Evolutionary conservation across 2,888 invertebrate species (phyloP), one percentile per base, ranked within the genome.

Genomic region (Lottia scabra): DNA sequence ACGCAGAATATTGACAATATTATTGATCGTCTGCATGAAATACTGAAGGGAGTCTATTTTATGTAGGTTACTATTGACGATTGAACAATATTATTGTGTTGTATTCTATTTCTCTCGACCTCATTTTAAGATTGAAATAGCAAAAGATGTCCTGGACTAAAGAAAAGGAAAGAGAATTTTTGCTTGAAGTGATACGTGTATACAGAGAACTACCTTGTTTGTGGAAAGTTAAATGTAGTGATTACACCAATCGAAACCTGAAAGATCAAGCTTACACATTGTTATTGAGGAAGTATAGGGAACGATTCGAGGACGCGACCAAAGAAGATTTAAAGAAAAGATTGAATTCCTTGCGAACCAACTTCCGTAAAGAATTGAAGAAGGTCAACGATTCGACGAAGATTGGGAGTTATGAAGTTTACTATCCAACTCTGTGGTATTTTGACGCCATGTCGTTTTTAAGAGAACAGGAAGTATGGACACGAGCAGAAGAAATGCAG

Each of bases 171-270:
- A 19, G 67, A 27, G 67, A 67, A 43, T 74, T 77, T 63, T 45
- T 75, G 23, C 67, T 78, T 30, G 78, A 82, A 46, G 83, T 81
- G 75, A 82, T 84, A 19, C 77, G 81, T 19, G 66, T 79, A 27
- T 83, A 84, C 72, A 74, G 72, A 75, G 67, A 64, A 27, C 65
- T 78, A 48, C 82, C 80, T 45, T 76, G 73, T 64, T 75, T 83
- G 48, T 84, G 84, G 83, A 80, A 83, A 71, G 68, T 81, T 12
- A 82, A 82, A 73, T 74, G 73, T 70, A 71, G 75, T 27, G 82
- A 84, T 16, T 83, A 83, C 74, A 75, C 66, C 19, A 77, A 83
- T 72, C 73, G 81, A 68, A 65, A 67, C 15, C 75, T 73, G 73
- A 83, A 81, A 73, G 77, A 76, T 13, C 65, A 66, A 44, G 76